phyloP scores from a whole-genome alignment of 2,888 invertebrate genomes.

The Hemistola chrysoprasaria region DNA sequence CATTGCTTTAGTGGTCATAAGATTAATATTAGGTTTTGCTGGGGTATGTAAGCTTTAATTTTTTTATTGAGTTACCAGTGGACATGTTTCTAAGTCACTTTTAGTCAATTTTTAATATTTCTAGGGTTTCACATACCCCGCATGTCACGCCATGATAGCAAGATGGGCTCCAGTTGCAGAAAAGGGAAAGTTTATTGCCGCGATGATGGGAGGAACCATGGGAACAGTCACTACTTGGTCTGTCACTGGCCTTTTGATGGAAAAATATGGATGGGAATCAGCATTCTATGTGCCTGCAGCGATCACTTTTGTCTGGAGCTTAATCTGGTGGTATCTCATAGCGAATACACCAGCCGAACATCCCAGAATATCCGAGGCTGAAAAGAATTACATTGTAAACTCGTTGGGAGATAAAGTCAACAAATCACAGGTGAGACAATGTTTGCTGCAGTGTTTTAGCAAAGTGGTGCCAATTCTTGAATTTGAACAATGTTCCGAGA shows the following conservation, averaged over 20 bases:
- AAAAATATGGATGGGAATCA: slow-evolving; percentile 84
- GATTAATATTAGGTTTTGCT: slow-evolving; percentile 84
- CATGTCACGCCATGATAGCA: slow-evolving; percentile 85
- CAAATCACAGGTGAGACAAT: slow-evolving; percentile 77
- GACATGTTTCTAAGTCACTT: too few species aligned
- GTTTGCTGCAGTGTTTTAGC: slow-evolving; percentile 33
- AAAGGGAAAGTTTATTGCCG: slow-evolving; percentile 87
- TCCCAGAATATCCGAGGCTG: slow-evolving; percentile 84
- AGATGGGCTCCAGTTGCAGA: slow-evolving; percentile 89
- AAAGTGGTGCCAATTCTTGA: slow-evolving; percentile 34
- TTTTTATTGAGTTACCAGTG: too few species aligned
- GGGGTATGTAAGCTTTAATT: slow-evolving; percentile 83
- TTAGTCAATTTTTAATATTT: slow-evolving; percentile 23
- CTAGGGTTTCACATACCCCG: slow-evolving; percentile 84
- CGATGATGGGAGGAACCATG: slow-evolving; percentile 87
- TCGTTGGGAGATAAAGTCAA: slow-evolving; percentile 81
- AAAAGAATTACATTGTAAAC: slow-evolving; percentile 84
- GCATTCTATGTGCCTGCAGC: slow-evolving; percentile 85
- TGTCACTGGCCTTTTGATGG: slow-evolving; percentile 84
- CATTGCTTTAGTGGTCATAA: slow-evolving; percentile 76
- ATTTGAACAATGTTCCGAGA: slow-evolving; percentile 22
- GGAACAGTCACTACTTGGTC: slow-evolving; percentile 88
- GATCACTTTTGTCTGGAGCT: slow-evolving; percentile 78
- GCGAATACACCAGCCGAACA: slow-evolving; percentile 85
- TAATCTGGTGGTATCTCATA: slow-evolving; percentile 84